phyloP scores from a whole-genome alignment of 2,797 vertebrate genomes.

The Danio choprae region DNA sequence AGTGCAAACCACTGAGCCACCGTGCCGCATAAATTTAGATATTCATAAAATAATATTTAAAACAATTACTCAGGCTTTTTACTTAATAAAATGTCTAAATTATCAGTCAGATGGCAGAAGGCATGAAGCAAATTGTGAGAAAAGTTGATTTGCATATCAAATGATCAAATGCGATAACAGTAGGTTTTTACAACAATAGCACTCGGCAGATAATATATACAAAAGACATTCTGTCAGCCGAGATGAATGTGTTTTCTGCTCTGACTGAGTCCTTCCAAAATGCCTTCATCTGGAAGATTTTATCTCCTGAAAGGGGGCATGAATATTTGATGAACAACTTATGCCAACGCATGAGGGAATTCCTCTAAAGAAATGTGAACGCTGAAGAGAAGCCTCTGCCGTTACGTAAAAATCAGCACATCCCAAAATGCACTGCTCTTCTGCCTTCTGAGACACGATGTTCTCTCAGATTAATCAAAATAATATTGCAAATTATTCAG shows the following conservation, averaged over 20 bases:
- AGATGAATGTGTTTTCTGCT: slow-evolving; percentile 25
- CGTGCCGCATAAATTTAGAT: too few species aligned
- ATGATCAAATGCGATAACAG: too few species aligned
- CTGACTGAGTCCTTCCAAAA: slow-evolving; percentile 39
- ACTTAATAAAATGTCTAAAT: too few species aligned
- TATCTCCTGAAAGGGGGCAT: slow-evolving; percentile 61
- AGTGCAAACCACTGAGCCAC: too few species aligned
- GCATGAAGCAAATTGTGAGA: too few species aligned
- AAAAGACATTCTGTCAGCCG: slow-evolving; percentile 7
- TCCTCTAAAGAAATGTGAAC: slow-evolving; percentile 32
- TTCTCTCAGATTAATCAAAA: not conserved
- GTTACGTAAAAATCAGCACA: not conserved
- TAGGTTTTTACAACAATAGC: not conserved
- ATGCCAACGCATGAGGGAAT: slow-evolving; percentile 59
- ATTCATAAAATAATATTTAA: too few species aligned
- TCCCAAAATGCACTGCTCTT: not conserved
- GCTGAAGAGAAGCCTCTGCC: not conserved
- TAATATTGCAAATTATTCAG: not conserved
- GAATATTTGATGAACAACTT: slow-evolving; percentile 67
- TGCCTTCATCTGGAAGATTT: slow-evolving; percentile 55
- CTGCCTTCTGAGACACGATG: not conserved
- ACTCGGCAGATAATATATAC: not conserved
- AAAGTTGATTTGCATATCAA: too few species aligned
- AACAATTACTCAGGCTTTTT: too few species aligned
- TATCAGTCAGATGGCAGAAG: too few species aligned